Evolutionary conservation across 1,140 invertebrate species (phyloP).

Genomic region (Drosophila athabasca): DNA sequence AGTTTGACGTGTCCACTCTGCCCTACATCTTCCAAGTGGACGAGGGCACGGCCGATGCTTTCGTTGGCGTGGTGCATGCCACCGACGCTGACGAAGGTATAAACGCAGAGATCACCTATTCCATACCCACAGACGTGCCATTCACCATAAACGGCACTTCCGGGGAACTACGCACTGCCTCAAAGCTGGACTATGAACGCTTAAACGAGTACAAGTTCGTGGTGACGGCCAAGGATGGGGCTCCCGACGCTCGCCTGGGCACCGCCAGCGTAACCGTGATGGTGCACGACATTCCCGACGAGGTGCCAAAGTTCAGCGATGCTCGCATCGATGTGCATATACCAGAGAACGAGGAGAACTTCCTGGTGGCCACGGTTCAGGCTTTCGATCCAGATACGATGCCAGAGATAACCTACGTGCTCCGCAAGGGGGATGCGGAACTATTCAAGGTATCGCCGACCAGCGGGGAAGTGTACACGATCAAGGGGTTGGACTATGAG

Average conservation of each 20-base stretch:
- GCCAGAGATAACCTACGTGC: conserved; percentile 92
- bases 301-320: conserved; percentile 91
- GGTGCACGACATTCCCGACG: conserved; percentile 91
- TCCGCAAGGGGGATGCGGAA: conserved; percentile 91
- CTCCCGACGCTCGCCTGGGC: conserved; percentile 91
- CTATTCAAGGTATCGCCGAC: conserved; percentile 92
- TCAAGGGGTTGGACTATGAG: conserved; percentile 91
- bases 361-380: conserved; percentile 90
- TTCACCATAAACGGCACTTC: conserved; percentile 91
- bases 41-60: conserved; percentile 89
- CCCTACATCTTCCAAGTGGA: conserved; percentile 92
- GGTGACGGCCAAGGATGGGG: conserved; percentile 94
- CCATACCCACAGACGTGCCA: conserved; percentile 90
- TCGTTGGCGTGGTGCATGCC: conserved; percentile 92
- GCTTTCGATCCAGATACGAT: conserved; percentile 90
- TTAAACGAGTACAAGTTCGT: conserved; percentile 92
- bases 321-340: conserved; percentile 90
- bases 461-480: conserved; percentile 90
- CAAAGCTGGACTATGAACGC: conserved; percentile 92
- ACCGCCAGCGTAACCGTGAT: conserved; percentile 93
- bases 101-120: conserved; percentile 88
- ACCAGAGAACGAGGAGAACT: conserved; percentile 92
- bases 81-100: conserved; percentile 91
- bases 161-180: conserved; percentile 90
- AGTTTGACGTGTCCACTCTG: conserved; percentile 88